These are phyloP conservation scores for Saccostrea cuccullata DNA, from an alignment of 1,140 invertebrate genomes.

Conservation along the genomic window DNA sequence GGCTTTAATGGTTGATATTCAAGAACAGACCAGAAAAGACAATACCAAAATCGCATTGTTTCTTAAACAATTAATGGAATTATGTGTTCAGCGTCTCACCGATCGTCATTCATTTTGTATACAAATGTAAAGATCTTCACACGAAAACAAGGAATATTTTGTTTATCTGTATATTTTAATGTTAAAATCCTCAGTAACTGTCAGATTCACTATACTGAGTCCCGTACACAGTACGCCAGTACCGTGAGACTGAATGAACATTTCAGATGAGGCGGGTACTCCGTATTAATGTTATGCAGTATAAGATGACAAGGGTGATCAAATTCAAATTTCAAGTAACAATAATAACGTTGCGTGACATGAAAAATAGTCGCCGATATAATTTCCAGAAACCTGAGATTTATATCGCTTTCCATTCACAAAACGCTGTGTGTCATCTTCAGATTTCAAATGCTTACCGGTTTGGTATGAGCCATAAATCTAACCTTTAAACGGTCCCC, in stretches of 20 bases:
- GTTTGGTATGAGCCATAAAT: conserved; percentile 24
- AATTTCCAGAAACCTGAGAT: not conserved
- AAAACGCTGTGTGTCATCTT: conserved; percentile 34
- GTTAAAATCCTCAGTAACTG: too few relatives aligned
- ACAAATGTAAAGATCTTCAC: too few relatives aligned
- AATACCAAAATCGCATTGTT: too few relatives aligned
- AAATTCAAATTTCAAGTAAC: conserved; percentile 22
- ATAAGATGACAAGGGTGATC: conserved; percentile 6
- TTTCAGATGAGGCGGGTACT: not conserved
- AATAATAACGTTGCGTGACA: conserved; percentile 33
- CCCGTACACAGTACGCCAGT: not conserved
- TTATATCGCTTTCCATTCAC: conserved; percentile 31
- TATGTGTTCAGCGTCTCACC: too few relatives aligned
- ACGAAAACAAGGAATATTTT: too few relatives aligned
- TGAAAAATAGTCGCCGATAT: conserved; percentile 27
- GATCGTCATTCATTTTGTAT: too few relatives aligned
- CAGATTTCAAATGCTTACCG: conserved; percentile 13
- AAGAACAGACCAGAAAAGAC: too few relatives aligned
- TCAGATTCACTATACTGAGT: too few relatives aligned
- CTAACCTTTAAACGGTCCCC: conserved; percentile 28
- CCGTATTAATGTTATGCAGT: not conserved
- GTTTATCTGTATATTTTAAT: too few relatives aligned
- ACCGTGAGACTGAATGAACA: not conserved
- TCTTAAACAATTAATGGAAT: too few relatives aligned
- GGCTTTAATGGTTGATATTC: too few relatives aligned